Evolutionary conservation across 2,888 invertebrate genomes (phyloP), one percentile per base, ranked within the genome.

Genomic region (Pemphredon lugubris): DNA sequence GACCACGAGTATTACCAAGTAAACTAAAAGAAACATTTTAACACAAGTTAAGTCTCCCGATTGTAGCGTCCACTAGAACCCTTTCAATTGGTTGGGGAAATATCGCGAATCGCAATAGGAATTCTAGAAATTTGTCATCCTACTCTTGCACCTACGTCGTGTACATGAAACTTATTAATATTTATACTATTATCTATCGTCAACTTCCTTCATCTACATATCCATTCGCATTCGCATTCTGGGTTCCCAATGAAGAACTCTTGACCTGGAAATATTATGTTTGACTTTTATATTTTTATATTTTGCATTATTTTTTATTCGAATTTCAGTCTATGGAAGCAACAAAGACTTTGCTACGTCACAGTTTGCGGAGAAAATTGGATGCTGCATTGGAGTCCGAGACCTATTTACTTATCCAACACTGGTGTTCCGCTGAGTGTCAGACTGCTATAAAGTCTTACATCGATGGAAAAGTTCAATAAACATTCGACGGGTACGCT

Each of bases 341-440:
- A 78, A 93, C 91, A 73, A 92, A 92, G 87, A 91, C 90, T 81
- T 91, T 92, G 83, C 90, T 92, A 80, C 92, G 92, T 73, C 92
- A 91, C 86, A 93, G 92, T 88, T 91, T 93, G 63, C 90, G 92
- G 57, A 89, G 91, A 50, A 92, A 91, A 75, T 88, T 93, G 71
- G 92, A 93, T 77, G 90, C 92, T 21, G 91, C 92, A 48, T 90
- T 95, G 83, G 93, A 94, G 75, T 91, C 92, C 2, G 95, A 96
- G 89, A 92, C 93, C 61, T 93, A 93, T 81, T 90, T 94, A 26
- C 91, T 96, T 66, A 90, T 93, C 3, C 92, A 95, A 74, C 94
- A 94, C 84, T 96, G 96, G 96, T 92, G 92, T 70, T 94, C 94
- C 1, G 85, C 91, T 0, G 95, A 95, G 83, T 96, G 95, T 79